Percentiles rank a stretch among this genome's conserved stretches.
Evolutionary conservation across 2,888 invertebrate species (phyloP).

Genomic region (Xestobium rufovillosum): DNA sequence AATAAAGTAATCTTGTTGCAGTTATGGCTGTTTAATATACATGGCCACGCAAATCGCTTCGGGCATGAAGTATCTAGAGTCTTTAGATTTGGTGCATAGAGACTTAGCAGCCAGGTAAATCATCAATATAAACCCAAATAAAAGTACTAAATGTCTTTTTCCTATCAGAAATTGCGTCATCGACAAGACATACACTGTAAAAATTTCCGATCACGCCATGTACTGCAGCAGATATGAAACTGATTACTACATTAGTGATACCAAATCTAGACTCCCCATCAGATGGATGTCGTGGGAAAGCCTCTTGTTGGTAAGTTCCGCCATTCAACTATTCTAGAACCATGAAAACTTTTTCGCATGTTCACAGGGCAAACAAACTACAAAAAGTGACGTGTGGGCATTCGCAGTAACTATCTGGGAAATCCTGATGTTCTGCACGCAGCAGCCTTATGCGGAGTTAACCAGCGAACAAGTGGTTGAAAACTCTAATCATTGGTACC

Average conservation of each 20-base stretch:
- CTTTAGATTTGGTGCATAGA: conserved; percentile 80
- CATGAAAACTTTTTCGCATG: conserved; percentile 7
- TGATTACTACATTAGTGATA: conserved; percentile 81
- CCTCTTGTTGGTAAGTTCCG: conserved; percentile 59
- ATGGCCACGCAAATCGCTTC: conserved; percentile 84
- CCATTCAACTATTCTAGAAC: not conserved
- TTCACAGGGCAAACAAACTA: conserved; percentile 75
- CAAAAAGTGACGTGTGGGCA: conserved; percentile 86
- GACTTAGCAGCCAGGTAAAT: conserved; percentile 76
- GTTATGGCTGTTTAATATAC: conserved; percentile 76
- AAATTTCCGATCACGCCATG: conserved; percentile 81
- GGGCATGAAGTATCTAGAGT: conserved; percentile 90
- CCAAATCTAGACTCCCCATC: conserved; percentile 73
- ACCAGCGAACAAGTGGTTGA: conserved; percentile 76
- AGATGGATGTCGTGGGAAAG: conserved; percentile 95
- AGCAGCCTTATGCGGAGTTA: conserved; percentile 74
- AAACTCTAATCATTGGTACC: conserved; percentile 45
- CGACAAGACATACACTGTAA: conserved; percentile 69
- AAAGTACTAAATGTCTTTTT: not conserved
- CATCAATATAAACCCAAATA: conserved; percentile 4
- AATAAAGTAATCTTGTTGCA: too few relatives aligned
- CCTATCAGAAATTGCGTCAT: conserved; percentile 74
- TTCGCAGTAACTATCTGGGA: conserved; percentile 90
- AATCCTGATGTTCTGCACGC: conserved; percentile 69
- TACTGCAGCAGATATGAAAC: conserved; percentile 69